These are phyloP conservation scores for Dione vanillae DNA, from an alignment of 2,888 invertebrate species.

Conservation along the genomic window DNA sequence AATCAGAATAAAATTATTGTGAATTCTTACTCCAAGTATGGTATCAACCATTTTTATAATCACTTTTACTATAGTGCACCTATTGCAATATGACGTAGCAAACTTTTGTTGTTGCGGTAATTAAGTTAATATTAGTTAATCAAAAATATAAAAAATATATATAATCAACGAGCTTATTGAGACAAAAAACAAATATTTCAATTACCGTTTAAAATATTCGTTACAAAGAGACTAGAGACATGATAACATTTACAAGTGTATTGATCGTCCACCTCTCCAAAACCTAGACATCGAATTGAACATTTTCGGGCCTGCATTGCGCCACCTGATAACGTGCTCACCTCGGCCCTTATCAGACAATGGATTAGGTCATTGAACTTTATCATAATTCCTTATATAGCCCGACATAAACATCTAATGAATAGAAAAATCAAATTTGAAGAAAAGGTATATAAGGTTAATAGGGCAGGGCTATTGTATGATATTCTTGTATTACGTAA, in stretches of 20 bases:
- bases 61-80: too few species aligned
- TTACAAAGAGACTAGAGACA: neutral
- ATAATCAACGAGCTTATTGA: too few species aligned
- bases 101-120: neutral
- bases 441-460: too few species aligned
- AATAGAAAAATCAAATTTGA: neutral
- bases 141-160: neutral
- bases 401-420: constrained; percentile 12
- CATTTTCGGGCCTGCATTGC: constrained; percentile 75
- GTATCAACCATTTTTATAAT: too few species aligned
- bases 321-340: constrained; percentile 72
- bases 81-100: too few species aligned
- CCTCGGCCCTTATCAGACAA: constrained; percentile 65
- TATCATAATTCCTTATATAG: constrained; percentile 57
- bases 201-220: too few species aligned
- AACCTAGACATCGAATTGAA: constrained; percentile 53
- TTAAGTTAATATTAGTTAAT: neutral
- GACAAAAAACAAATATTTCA: too few species aligned
- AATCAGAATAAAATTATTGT: too few species aligned
- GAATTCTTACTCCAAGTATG: too few species aligned
- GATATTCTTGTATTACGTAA: neutral
- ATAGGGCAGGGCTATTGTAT: too few species aligned
- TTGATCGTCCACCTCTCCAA: constrained; percentile 63
- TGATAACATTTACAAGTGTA: constrained; percentile 47
- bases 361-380: constrained; percentile 61